These are phyloP conservation scores for Oreotrochilus melanogaster DNA, from an alignment of 2,113 vertebrate genomes.

Conservation along the genomic window DNA sequence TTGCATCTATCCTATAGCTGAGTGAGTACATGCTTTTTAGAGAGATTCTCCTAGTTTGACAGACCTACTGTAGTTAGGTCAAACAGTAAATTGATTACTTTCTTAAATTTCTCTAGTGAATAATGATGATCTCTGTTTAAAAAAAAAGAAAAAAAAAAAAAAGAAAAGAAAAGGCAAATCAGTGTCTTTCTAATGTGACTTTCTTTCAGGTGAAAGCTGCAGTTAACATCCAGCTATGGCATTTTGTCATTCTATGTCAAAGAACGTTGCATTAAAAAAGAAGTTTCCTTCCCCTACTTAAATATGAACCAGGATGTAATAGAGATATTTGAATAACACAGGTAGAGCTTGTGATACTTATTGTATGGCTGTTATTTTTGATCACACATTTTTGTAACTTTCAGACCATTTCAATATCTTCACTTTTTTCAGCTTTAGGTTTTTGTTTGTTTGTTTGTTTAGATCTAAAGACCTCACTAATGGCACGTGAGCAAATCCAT, in stretches of 20 bases:
- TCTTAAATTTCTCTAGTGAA: background rate
- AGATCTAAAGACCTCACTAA: background rate
- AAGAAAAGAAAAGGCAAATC: background rate
- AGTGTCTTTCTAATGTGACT: background rate
- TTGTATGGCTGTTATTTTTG: background rate
- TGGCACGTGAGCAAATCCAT: background rate
- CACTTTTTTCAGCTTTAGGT: rapidly evolving
- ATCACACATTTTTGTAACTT: background rate
- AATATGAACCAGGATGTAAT: background rate
- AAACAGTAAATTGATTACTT: background rate
- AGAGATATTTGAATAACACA: background rate
- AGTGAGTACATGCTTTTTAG: background rate
- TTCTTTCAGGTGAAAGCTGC: background rate
- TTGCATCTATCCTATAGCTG: background rate
- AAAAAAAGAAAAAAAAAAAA: background rate
- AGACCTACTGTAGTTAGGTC: background rate
- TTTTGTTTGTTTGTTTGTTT: background rate
- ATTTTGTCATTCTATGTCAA: background rate
- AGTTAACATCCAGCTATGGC: background rate
- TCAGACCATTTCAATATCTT: background rate
- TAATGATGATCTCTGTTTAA: background rate
- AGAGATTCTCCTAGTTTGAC: background rate
- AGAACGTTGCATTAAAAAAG: background rate
- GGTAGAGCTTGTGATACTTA: background rate
- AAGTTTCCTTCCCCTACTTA: background rate